A percentile compares a stretch with the other conserved stretches of the same genome.
These are phyloP conservation scores for Nemotelus pantherinus DNA, from an alignment of 2,888 invertebrate species.

Conservation along the genomic window DNA sequence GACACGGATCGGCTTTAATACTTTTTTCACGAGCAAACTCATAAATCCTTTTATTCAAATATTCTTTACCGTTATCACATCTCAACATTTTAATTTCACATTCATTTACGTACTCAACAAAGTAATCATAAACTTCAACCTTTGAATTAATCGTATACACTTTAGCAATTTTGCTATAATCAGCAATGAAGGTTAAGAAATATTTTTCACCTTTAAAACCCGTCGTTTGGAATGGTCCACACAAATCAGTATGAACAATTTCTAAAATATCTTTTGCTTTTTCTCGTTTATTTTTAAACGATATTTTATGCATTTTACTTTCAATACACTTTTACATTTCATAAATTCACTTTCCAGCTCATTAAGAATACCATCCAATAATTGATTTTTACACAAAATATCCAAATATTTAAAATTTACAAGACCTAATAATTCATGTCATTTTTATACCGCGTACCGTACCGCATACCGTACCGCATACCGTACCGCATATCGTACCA, in stretches of 20 bases:
- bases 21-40: conserved; percentile 51
- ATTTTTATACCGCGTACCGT: conserved; percentile 42
- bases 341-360: conserved; percentile 43
- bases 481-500: no score
- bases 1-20: conserved; percentile 51
- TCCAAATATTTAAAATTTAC: conserved; percentile 50
- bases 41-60: conserved; percentile 49
- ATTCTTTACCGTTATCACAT: conserved; percentile 52
- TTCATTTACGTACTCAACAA: conserved; percentile 51
- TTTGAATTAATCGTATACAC: conserved; percentile 51
- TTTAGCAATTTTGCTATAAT: conserved; percentile 50
- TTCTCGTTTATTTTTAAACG: conserved; percentile 48
- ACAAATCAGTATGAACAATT: conserved; percentile 40
- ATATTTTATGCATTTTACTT: conserved; percentile 50
- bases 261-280: conserved; percentile 42
- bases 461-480: no score
- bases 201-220: conserved; percentile 51
- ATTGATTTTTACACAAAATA: conserved; percentile 44
- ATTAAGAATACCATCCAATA: conserved; percentile 45
- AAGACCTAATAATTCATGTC: conserved; percentile 47
- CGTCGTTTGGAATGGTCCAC: conserved; percentile 45
- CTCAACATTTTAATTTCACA: conserved; percentile 51
- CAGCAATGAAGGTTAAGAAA: conserved; percentile 51
- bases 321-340: conserved; percentile 47
- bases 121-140: conserved; percentile 50